phyloP scores from a whole-genome alignment of 2,888 invertebrate species.

The Thymelicus sylvestris region DNA sequence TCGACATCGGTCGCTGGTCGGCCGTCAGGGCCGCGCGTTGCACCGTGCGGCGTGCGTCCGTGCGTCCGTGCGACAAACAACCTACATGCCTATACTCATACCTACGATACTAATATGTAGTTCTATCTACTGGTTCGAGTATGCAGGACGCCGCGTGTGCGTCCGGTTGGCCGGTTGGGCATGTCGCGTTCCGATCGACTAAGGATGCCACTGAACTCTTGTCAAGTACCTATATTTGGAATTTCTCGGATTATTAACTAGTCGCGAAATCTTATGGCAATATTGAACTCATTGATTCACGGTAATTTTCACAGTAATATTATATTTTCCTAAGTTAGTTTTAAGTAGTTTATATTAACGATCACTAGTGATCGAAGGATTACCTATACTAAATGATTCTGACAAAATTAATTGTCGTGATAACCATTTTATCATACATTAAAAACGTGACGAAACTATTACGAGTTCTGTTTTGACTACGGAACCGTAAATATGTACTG shows the following conservation, averaged over 20 bases:
- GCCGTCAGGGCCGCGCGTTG: constrained; percentile 72
- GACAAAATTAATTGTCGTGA: no score
- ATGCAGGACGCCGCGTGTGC: constrained; percentile 73
- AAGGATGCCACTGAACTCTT: constrained; percentile 70
- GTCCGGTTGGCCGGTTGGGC: constrained; percentile 76
- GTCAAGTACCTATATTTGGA: constrained; percentile 35
- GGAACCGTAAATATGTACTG: no score
- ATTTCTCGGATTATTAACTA: constrained; percentile 15
- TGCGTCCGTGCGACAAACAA: constrained; percentile 62
- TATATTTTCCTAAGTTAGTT: no score
- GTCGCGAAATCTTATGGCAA: not conserved
- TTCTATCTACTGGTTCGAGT: constrained; percentile 67
- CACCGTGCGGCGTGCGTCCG: constrained; percentile 52
- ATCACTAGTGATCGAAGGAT: no score
- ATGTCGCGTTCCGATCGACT: constrained; percentile 60
- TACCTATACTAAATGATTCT: no score
- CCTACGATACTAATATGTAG: constrained; percentile 54
- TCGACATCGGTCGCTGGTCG: constrained; percentile 66
- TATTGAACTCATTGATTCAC: no score
- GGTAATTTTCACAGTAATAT: no score
- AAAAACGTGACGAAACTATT: no score
- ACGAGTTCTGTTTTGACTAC: no score
- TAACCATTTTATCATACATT: no score
- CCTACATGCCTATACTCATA: constrained; percentile 68
- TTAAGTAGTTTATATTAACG: no score